Evolutionary conservation across 2,797 vertebrate genomes (phyloP).

Genomic region (Peromyscus eremicus): DNA sequence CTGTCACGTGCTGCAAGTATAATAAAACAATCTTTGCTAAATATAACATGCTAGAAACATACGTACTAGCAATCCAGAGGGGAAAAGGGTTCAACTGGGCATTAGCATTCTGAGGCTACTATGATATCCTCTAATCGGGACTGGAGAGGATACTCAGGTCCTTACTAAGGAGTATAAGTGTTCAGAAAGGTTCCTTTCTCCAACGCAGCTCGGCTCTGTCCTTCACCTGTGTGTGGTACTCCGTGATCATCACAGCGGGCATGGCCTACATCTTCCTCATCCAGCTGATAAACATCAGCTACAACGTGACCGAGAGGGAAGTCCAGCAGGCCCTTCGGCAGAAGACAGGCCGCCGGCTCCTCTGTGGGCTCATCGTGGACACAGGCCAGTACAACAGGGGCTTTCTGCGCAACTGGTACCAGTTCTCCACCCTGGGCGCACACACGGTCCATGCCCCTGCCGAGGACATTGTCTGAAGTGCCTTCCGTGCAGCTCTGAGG

Average conservation of each 20-base stretch:
- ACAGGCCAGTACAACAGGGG: slow-evolving; percentile 93
- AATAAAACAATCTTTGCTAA: background rate
- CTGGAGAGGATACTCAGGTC: background rate
- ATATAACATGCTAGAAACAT: background rate
- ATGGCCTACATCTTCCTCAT: slow-evolving; percentile 95
- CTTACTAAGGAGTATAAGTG: background rate
- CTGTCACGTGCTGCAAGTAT: background rate
- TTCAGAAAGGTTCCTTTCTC: slow-evolving; percentile 33
- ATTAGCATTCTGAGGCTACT: background rate
- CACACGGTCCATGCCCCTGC: slow-evolving; percentile 79
- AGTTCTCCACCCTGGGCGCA: slow-evolving; percentile 92
- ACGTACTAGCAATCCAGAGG: background rate
- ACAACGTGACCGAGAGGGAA: slow-evolving; percentile 97
- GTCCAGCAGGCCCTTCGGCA: slow-evolving; percentile 93
- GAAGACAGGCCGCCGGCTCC: slow-evolving; percentile 90
- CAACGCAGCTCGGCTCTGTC: slow-evolving; percentile 93
- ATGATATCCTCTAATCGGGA: background rate
- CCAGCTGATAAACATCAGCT: slow-evolving; percentile 97
- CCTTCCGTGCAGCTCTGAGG: background rate
- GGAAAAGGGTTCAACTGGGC: background rate
- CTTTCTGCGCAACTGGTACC: slow-evolving; percentile 94
- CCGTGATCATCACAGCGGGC: slow-evolving; percentile 93
- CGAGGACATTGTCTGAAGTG: slow-evolving; percentile 88
- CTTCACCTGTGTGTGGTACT: slow-evolving; percentile 99
- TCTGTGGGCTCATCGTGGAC: slow-evolving; percentile 94